A percentile compares a stretch with the other conserved stretches of the same genome.
phyloP scores from a whole-genome alignment of 2,888 invertebrate genomes.

The Tiliacea aurago region DNA sequence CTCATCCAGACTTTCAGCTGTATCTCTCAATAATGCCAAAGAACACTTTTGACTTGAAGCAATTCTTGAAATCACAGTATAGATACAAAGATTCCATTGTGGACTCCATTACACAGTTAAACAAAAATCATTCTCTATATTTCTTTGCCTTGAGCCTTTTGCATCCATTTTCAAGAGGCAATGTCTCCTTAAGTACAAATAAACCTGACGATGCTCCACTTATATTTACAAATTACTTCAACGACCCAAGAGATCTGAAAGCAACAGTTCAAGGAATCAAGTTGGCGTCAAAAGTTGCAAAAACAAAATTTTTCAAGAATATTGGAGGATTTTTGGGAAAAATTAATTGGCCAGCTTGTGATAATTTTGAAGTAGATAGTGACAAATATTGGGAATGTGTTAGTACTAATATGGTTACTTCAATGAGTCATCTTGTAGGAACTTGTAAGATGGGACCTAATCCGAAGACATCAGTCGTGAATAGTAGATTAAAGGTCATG shows the following conservation, averaged over 20 bases:
- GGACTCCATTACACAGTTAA: conserved; percentile 37
- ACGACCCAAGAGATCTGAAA: conserved; percentile 48
- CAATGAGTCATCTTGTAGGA: conserved; percentile 91
- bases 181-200: conserved; percentile 52
- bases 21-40: conserved; percentile 42
- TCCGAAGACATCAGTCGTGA: conserved; percentile 84
- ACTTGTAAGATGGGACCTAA: conserved; percentile 91
- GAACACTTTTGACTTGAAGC: conserved; percentile 29
- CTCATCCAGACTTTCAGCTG: conserved; percentile 50
- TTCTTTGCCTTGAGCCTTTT: conserved; percentile 49
- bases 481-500: conserved; percentile 83
- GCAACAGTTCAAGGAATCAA: conserved; percentile 48
- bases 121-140: conserved; percentile 44
- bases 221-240: conserved; percentile 53
- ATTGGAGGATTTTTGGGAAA: conserved; percentile 55
- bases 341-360: conserved; percentile 48
- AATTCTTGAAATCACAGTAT: conserved; percentile 22
- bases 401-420: conserved; percentile 69
- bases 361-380: conserved; percentile 57
- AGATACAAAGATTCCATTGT: conserved; percentile 41
- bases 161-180: conserved; percentile 59
- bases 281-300: conserved; percentile 36
- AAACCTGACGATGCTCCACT: conserved; percentile 48
- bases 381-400: conserved; percentile 57
- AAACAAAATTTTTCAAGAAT: conserved; percentile 46